Conservation (phyloP, 37 sponge, comb jelly and placozoan genomes). For the Ephydatia muelleri region DNA sequence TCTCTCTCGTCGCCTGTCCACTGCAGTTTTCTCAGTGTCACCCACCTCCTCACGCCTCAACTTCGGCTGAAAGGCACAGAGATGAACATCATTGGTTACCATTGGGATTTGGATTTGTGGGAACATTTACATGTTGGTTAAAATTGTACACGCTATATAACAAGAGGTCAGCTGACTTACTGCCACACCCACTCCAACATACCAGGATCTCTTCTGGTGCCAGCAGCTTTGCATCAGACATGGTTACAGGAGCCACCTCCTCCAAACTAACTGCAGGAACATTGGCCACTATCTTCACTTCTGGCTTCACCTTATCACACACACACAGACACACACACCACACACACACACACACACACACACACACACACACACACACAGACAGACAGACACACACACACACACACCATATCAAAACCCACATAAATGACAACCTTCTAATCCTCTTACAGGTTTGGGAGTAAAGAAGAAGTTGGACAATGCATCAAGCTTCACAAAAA, state of each 20-base stretch:
- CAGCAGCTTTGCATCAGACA: constrained; percentile 61
- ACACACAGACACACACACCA: neutral
- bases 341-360: neutral
- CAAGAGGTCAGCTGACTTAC: constrained; percentile 30
- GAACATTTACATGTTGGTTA: constrained; percentile 21
- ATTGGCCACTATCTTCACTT: constrained; percentile 76
- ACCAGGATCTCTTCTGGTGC: constrained; percentile 86
- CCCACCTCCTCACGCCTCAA: constrained; percentile 22
- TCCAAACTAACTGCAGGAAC: constrained; percentile 80
- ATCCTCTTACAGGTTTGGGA: constrained; percentile 85
- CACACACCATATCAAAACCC: neutral
- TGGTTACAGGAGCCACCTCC: constrained; percentile 73
- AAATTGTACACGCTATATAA: constrained; percentile 14
- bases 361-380: neutral
- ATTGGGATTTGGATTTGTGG: constrained; percentile 1
- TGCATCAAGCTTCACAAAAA: constrained; percentile 94
- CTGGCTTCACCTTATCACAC: constrained; percentile 59
- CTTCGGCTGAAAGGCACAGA: constrained; percentile 7
- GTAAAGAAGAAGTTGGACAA: constrained; percentile 95
- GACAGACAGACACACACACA: neutral
- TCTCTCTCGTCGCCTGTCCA: constrained; percentile 63
- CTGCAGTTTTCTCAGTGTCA: constrained; percentile 58
- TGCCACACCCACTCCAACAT: neutral
- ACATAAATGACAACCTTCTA: neutral
- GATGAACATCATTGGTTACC: neutral